Evolutionary conservation across 37 sponge, comb jelly and placozoan species (phyloP), one percentile per base, ranked within the genome.

Genomic region (Amphimedon queenslandica): DNA sequence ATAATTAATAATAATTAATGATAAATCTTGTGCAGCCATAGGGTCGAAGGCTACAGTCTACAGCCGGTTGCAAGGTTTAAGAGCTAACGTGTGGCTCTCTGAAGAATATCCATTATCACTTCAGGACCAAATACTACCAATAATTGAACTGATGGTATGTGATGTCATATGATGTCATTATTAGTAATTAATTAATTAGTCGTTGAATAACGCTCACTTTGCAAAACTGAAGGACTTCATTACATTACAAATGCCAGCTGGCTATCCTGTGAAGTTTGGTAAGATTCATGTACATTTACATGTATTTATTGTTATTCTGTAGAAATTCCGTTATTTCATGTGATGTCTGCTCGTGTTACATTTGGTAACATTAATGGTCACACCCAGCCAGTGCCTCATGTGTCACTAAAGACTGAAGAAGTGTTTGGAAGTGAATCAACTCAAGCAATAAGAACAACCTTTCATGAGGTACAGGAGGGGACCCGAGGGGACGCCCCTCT

Each of bases 251-350:
- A 88, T 99, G 63, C 99, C 99, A 6, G 77, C 95, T 10, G 99
- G 99, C 0, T 99, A 95, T 67, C 99, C 99, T 1, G 77, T 99
- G 55, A 99, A 90, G 69, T 84, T 99, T 71, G 92, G 95, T 94
- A 56, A 66, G 83, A n/a, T n/a, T n/a, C n/a, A n/a, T n/a, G n/a
- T n/a, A n/a, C n/a, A n/a, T n/a, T n/a, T n/a, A n/a, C n/a, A n/a
- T n/a, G 4, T 74, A 6, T 36, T 76, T 6, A 6, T 70, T 42
- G 56, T n/a, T 23, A 30, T 11, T 4, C 24, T 71, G 27, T 76
- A 90, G 99, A 99, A 70, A 92, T 99, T 60, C 99, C 99, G 25
- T 67, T 99, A 3, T 98, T 91, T 57, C 99, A 95, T 66, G 89
- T 98, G 57, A 82, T 99, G 70, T 68, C 96, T 1, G 99, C 99